Base-by-base conservation (phyloP, 2,113 vertebrate genomes). In the Tachycineta bicolor region DNA sequence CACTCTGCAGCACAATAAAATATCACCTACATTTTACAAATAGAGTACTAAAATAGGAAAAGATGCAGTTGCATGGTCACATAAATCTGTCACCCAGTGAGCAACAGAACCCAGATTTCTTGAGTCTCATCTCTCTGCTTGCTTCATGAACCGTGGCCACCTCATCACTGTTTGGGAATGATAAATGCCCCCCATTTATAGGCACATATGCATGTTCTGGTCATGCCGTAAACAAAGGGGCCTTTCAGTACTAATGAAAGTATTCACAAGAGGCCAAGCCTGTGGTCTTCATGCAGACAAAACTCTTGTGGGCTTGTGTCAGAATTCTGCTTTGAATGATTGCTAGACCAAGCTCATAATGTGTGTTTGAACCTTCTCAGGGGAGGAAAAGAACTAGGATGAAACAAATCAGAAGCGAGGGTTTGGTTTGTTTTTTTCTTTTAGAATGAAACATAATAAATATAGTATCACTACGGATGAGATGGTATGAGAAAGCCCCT, bases 201-300 rank as follows among this genome's bases (percentile, higher is more conserved):
- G 88, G 82, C 12, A 2, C 78, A 90, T 67, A 65, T 89, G 88
- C 82, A 55, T 96, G 93, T 95, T 80, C 82, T 91, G 91, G 70
- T 86, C 75, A 74, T 83, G 87, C 70, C 82, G 89, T 94, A 96
- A 96, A 97, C 95, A 96, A 95, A 94, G 91, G 86, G 91, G 63
- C 52, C 95, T 96, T 97, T 97, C 96, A 96, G 63, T 63, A 39
- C 85, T 76, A 96, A 94, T 79, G 64, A 73, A 94, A 95, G 89
- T 95, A 94, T 91, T 94, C 63, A 0, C 95, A 83, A 83, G 95
- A 58, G 94, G 64, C 93, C 39, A 76, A 62, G 87, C 67, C 93
- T 95, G 87, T 83, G 90, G 87, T 94, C 93, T 89, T 96, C 33
- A 10, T 0, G 13, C 78, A 90, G 93, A 43, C 93, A 83, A 89